Evolutionary conservation across 2,113 vertebrate genomes (phyloP), one percentile per base, ranked within the genome.

Genomic region (Mionectes macconnelli): DNA sequence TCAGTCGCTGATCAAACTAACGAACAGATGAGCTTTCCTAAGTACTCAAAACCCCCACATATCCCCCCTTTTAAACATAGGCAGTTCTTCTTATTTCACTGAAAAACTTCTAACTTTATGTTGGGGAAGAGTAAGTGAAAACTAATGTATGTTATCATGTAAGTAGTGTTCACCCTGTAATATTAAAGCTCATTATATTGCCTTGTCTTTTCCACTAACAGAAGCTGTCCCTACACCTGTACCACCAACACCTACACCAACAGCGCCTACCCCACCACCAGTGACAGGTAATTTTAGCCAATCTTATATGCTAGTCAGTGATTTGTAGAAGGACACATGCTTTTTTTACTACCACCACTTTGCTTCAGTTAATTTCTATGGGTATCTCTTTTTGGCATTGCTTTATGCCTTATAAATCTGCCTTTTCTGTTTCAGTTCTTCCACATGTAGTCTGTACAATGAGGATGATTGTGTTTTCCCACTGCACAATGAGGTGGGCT

Each of bases 211-310:
- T 69, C n/a, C 31, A 12, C n/a, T 52, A 75, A 79, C 87, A 94
- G 96, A 94, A 81, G 33, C 11, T 89, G 28, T 9, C 19, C 13
- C 91, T 63, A 79, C 69, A 21, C 40, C 89, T 82, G 8, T 25
- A 53, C 89, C 91, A 87, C 42, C 91, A 70, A 67, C 40, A 76
- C 16, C 85, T 62, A 80, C 78, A 69, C 49, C 95, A 59, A 53
- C 79, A 67, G 75, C 62, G 69, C 8, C 96, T 67, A 55, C 47
- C 12, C 64, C 37, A 70, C n/a, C 45, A 89, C 57, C 62, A 72
- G 28, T 49, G 20, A 89, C 44, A 93, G 89, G 95, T 96, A 94
- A 91, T 82, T 85, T 93, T 76, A 69, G 16, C 16, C 10, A 75
- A 64, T 45, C 10, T 19, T 4, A 45, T 53, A 21, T 35, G 8